Evolutionary conservation across 2,797 vertebrate genomes (phyloP), one percentile per base, ranked within the genome.

Genomic region (Alca torda): DNA sequence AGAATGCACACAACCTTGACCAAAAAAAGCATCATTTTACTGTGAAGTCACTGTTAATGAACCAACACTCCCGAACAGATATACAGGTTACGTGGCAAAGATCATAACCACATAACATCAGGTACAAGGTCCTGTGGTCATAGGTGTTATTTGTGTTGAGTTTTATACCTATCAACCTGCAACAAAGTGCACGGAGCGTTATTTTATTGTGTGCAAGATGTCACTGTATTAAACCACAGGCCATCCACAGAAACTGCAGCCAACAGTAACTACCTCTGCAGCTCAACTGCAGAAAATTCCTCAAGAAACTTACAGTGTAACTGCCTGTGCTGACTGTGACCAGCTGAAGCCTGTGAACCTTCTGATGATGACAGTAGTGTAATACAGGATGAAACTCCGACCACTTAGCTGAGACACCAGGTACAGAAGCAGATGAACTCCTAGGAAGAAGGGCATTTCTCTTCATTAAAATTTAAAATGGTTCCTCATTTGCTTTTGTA

Each of bases 391-490:
- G 79, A 93, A 87, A 64, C 63, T 86, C 74, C 83, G 41, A 33
- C 78, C 50, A 81, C 72, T 83, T 41, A 87, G 45, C 57, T 77
- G 26, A 93, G 76, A 60, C 21, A 84, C 33, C 74, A 94, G 39
- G 37, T 63, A 70, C 15, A 80, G 59, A 74, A 93, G 23, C 37
- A 46, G 26, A 65, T 20, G 11, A 75, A 80, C 54, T 95, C 76
- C 21, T 68, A 87, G 35, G 46, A 95, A 81, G 65, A 82, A 90
- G 64, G 74, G 33, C 11, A 90, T 89, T 90, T 90, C 77, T 93
- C 61, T 76, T 87, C 70, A 94, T 90, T 90, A 90, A 94, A 89
- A 87, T 94, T 77, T 78, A 65, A 90, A 95, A 91, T 68, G 30
- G 39, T 78, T 86, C 63, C 61, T 74, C 75, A 69, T 88, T 84